phyloP scores from a whole-genome alignment of 2,113 vertebrate species.

The Brachyhypopomus occidentalis region DNA sequence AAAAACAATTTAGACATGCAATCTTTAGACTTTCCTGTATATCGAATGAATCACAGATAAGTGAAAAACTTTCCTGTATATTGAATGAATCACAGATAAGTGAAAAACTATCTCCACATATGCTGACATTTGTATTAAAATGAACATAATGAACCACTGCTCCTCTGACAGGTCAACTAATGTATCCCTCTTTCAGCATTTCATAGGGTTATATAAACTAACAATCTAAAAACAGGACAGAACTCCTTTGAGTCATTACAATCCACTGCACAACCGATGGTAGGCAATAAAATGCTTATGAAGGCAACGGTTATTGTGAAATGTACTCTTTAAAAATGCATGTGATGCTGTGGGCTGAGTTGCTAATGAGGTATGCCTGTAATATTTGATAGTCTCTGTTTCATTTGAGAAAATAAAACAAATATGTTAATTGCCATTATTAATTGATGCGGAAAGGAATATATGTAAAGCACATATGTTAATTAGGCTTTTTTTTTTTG shows the following conservation, averaged over 20 bases:
- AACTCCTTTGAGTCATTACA: background rate
- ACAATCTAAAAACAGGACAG: background rate
- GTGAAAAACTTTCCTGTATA: background rate
- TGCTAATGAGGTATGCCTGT: slow-evolving; percentile 74
- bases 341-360: slow-evolving; percentile 67
- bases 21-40: background rate
- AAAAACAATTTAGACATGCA: background rate
- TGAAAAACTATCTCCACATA: background rate
- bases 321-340: slow-evolving; percentile 71
- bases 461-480: slow-evolving; percentile 77
- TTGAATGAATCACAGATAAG: background rate
- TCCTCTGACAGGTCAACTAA: background rate
- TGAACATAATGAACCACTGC: background rate
- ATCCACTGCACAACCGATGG: slow-evolving; percentile 11
- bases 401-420: slow-evolving; percentile 69
- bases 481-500: slow-evolving; percentile 77
- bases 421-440: slow-evolving; percentile 74
- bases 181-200: background rate
- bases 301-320: slow-evolving; percentile 58
- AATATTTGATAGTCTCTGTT: slow-evolving; percentile 70
- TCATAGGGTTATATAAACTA: background rate
- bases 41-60: background rate
- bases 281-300: slow-evolving; percentile 13
- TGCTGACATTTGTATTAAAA: background rate
- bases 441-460: slow-evolving; percentile 76